A percentile compares a stretch with the other conserved stretches of the same genome.
Evolutionary conservation across 2,797 vertebrate genomes (phyloP).

Genomic region (Cephalopachus bancanus): DNA sequence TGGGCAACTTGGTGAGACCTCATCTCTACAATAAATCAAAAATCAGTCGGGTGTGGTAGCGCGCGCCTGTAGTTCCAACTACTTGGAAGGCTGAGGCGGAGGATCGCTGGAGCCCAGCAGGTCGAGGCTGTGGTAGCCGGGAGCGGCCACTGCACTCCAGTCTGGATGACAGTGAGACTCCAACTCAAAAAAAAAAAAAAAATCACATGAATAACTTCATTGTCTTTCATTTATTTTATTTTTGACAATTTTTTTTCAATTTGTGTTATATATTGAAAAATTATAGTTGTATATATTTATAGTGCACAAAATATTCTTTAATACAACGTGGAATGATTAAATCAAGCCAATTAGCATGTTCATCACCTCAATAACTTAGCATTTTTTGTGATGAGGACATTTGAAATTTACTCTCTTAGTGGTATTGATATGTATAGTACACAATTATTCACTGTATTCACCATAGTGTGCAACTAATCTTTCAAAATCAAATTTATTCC

Average conservation of each 20-base stretch:
- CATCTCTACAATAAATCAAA: no score
- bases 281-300: neutral
- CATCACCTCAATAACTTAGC: neutral
- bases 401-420: neutral
- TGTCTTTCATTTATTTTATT: neutral
- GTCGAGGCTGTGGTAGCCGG: no score
- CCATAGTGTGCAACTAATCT: neutral
- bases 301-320: neutral
- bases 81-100: no score
- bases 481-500: neutral
- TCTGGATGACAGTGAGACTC: no score
- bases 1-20: no score
- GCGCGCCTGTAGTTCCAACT: no score
- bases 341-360: neutral
- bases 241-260: neutral
- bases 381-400: neutral
- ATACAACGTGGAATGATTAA: neutral
- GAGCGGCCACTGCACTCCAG: no score
- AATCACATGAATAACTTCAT: neutral
- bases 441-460: neutral
- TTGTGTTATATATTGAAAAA: neutral
- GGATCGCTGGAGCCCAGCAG: no score
- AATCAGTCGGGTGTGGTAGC: no score
- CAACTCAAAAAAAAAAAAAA: neutral
- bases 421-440: neutral